phyloP scores from a whole-genome alignment of 2,113 vertebrate genomes.

The Capricornis sumatraensis region DNA sequence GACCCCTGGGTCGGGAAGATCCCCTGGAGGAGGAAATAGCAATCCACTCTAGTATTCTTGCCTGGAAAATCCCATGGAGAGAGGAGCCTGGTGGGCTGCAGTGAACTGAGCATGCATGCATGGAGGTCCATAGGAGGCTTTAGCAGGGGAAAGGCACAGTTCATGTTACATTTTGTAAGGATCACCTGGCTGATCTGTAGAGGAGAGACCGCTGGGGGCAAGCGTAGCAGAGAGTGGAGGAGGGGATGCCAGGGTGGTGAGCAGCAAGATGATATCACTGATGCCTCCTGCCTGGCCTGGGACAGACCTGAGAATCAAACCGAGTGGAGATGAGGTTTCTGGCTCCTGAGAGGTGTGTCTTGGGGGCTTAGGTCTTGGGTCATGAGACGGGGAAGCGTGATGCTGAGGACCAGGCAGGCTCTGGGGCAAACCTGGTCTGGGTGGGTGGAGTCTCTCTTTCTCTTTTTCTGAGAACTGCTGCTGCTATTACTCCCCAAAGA shows the following conservation, averaged over 20 bases:
- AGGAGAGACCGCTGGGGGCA: background rate
- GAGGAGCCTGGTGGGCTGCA: background rate
- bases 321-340: background rate
- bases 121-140: background rate
- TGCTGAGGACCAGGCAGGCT: background rate
- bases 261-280: background rate
- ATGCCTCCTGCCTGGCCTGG: background rate
- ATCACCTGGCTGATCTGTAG: background rate
- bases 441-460: background rate
- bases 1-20: background rate
- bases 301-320: background rate
- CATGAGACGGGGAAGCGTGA: background rate
- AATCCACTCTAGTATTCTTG: background rate
- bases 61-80: background rate
- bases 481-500: constrained; percentile 72
- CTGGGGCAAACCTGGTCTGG: constrained; percentile 38
- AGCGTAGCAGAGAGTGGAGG: background rate
- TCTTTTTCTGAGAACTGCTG: constrained; percentile 47
- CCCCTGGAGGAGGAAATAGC: background rate
- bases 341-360: background rate
- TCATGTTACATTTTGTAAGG: background rate
- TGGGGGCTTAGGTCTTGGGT: background rate
- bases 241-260: background rate
- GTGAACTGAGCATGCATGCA: background rate
- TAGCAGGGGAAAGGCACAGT: background rate